Evolutionary conservation across 2,888 invertebrate species (phyloP), one percentile per base, ranked within the genome.

Genomic region (Lasioglossum calceatum): DNA sequence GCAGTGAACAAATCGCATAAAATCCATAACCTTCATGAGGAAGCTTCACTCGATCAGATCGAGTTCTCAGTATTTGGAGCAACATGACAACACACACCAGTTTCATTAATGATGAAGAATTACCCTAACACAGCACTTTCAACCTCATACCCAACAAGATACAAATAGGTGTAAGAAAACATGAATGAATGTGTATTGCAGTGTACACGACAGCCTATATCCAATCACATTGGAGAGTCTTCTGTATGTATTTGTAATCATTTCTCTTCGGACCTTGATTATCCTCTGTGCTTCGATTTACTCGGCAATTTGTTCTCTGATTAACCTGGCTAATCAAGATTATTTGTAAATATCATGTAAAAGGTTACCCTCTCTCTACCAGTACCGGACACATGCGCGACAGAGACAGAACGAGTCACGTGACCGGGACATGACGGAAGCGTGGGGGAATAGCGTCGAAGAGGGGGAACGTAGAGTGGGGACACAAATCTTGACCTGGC

Each of bases 41-140:
- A 23, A 36, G 70, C 4, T 8, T 70, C 16, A 7, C 12, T 32
- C 64, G 23, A 70, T 70, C 23, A 23, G 39, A 39, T 39, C 70
- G 70, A 70, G 67, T 23, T 36, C 67, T 36, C 36, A 23, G 70
- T 39, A 70, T 70, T 70, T 70, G 39, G 70, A 70, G 39, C 39
- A 39, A 70, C 39, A 70, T 70, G 39, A 70, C 39, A 39, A 70
- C 36, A 70, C 36, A 70, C 10, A 3, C 39, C 10, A 39, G 23
- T 19, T 23, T 70, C 70, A 39, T 70, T 70, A 39, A 70, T 23
- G 70, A 70, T 70, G 70, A 39, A 67, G 32, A 32, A 70, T 70
- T 70, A 23, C 36, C 70, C 70, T 70, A 39, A 70, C 70, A 70
- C 39, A 70, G 70, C 70, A 70, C 70, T 39, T 39, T 70, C 23